Conservation (phyloP, 2,113 vertebrate species). For the Rutilus rutilus region DNA sequence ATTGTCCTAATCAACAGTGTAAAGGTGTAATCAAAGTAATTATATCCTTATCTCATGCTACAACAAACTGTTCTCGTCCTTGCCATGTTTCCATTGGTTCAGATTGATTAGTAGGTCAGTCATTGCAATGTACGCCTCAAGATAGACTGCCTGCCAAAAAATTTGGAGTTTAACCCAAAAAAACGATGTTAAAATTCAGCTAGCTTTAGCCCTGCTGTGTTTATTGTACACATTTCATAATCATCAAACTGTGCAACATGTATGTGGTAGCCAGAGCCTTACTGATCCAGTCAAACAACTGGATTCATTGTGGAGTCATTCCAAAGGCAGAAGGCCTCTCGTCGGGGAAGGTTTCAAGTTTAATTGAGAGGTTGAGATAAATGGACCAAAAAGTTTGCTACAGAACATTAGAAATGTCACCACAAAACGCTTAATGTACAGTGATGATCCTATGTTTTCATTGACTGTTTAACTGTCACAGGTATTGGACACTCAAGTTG, state of each 20-base stretch:
- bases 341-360: background rate
- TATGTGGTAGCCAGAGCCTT: slow-evolving; percentile 31
- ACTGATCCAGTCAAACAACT: slow-evolving; percentile 27
- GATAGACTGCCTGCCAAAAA: background rate
- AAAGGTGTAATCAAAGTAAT: slow-evolving; percentile 7
- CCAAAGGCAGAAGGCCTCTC: slow-evolving; percentile 29
- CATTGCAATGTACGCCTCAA: background rate
- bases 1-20: slow-evolving; percentile 9
- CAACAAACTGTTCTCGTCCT: slow-evolving; percentile 10
- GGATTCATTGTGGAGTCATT: slow-evolving; percentile 28
- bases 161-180: background rate
- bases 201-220: background rate
- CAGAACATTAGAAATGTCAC: background rate
- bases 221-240: background rate
- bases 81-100: background rate
- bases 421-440: background rate
- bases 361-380: slow-evolving; percentile 5
- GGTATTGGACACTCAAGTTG: background rate
- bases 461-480: background rate
- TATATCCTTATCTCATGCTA: background rate
- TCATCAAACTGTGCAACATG: background rate
- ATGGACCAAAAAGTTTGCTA: slow-evolving; percentile 26
- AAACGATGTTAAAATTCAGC: background rate
- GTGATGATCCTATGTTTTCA: background rate
- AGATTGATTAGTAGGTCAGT: background rate